Base-by-base conservation (phyloP, 2,797 vertebrate species). In the Pelochelys cantorii region DNA sequence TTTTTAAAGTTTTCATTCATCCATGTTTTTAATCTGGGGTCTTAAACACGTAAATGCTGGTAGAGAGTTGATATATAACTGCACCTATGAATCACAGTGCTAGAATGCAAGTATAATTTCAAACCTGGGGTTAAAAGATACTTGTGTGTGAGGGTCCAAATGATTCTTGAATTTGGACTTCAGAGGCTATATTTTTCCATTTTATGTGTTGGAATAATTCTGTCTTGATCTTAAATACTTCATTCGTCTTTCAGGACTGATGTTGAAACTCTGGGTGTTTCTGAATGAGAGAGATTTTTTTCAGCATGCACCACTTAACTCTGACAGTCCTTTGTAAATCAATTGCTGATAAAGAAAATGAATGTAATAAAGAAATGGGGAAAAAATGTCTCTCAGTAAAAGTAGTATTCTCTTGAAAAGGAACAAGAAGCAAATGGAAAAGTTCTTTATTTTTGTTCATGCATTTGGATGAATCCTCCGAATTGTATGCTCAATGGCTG, bases 301-400 rank as follows among this genome's bases (percentile, higher is more conserved):
- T 87, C 42, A 48, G 83, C 86, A 86, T 55, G 52, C 23, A 2
- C 93, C 52, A 54, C 85, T 90, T 60, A 18, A 22, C 85, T 89
- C 74, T 83, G 84, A 83, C 83, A 68, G 79, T 60, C 84, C 81
- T 85, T 75, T 83, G 90, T 79, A 25, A 54, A 80, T 79, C 14
- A 74, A 82, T 57, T 92, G 93, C 96, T 94, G 97, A 85, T 89
- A 87, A 97, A 90, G 95, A 95, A 95, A 92, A 94, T 78, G 97
- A 97, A 94, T 68, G 65, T 89, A 2, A 22, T 3, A 5, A 48
- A 25, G 87, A 93, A 75, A 53, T 1, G 25, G 54, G 27, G n/a
- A 87, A 57, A 81, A 89, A 22, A 53, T 2, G 71, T 90, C 88
- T 74, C 68, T 84, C 1, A 3, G n/a, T 1, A 3, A 10, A 57